Conservation (phyloP, 2,113 vertebrate species). For the Xenopus laevis region DNA sequence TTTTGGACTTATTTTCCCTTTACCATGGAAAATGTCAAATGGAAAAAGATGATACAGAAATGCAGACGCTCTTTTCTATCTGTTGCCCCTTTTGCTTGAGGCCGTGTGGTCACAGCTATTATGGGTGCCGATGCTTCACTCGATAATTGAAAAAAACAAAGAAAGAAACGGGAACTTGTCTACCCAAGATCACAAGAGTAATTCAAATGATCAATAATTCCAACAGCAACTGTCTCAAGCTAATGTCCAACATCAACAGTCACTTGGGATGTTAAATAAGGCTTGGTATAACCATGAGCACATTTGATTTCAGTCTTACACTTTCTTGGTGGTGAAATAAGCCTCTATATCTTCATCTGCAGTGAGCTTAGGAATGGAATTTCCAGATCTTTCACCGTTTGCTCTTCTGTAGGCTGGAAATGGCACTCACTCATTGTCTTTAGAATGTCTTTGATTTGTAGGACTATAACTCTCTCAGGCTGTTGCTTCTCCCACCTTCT, state of each 20-base stretch:
- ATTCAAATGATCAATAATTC: neutral
- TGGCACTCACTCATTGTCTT: neutral
- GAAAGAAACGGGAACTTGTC: no score
- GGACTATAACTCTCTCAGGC: neutral
- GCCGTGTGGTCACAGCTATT: neutral
- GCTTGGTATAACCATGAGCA: neutral
- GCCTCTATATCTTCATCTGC: neutral
- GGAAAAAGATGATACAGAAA: neutral
- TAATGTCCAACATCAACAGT: neutral
- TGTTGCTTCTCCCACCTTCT: neutral
- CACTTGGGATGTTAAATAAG: neutral
- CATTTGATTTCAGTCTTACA: neutral
- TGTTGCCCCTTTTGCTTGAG: neutral
- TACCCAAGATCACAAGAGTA: neutral
- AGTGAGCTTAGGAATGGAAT: neutral
- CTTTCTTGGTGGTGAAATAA: neutral
- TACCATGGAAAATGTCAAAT: neutral
- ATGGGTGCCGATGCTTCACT: no score
- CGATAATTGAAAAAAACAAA: neutral
- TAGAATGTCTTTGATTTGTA: neutral
- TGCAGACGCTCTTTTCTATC: neutral
- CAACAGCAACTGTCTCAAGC: neutral
- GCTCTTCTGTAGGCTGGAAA: neutral
- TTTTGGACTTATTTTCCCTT: neutral
- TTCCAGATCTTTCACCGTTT: neutral